A percentile compares a stretch with the other conserved stretches of the same genome.
Evolutionary conservation across 2,797 vertebrate genomes (phyloP).

Genomic region (Malacoraja senta): DNA sequence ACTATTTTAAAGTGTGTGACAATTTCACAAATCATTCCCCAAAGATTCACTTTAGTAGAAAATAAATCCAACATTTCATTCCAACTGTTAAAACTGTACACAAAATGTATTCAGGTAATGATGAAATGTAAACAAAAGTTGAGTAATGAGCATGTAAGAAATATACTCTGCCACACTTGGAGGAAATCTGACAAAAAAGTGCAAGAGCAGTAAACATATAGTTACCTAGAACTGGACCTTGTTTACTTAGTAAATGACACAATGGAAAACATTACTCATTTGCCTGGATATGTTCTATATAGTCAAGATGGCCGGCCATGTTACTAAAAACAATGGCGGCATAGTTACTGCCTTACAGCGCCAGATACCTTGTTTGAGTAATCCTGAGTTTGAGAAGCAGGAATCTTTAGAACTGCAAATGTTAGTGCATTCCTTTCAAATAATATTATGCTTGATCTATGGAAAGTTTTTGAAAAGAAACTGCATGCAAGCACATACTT

Average conservation of each 20-base stretch:
- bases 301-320: neutral
- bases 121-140: neutral
- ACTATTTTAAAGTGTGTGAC: neutral
- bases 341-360: no score
- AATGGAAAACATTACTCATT: neutral
- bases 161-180: neutral
- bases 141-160: neutral
- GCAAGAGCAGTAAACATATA: neutral
- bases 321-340: neutral
- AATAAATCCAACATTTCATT: neutral
- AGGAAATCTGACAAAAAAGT: neutral
- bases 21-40: neutral
- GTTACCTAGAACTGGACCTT: neutral
- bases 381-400: neutral
- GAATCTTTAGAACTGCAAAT: neutral
- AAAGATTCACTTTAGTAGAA: neutral
- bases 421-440: constrained; percentile 28
- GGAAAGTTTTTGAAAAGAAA: constrained; percentile 49
- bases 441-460: constrained; percentile 39
- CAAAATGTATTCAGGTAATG: neutral
- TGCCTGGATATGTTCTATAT: neutral
- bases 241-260: neutral
- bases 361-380: neutral
- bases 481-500: constrained; percentile 49
- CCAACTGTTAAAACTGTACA: neutral